phyloP scores from a whole-genome alignment of 2,888 invertebrate species.

The Creontiades dilutus region DNA sequence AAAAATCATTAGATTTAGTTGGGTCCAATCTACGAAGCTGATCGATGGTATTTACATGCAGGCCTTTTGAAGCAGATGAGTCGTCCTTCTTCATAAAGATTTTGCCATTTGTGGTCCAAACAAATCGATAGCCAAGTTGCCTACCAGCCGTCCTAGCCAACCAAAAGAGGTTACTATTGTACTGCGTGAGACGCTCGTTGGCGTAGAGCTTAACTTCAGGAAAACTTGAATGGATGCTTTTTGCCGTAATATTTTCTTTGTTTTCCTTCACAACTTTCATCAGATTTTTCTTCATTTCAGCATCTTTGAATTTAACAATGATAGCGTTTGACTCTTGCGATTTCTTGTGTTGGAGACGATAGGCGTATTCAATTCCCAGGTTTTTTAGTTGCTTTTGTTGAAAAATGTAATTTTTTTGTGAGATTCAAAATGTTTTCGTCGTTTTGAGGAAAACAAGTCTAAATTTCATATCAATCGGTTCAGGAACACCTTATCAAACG shows the following conservation, averaged over 20 bases:
- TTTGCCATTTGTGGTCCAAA: background rate
- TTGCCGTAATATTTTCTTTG: background rate
- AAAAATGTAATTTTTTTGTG: too few species aligned
- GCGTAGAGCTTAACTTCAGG: background rate
- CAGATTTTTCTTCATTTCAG: background rate
- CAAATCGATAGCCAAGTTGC: background rate
- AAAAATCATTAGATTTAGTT: background rate
- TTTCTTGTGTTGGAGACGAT: too few species aligned
- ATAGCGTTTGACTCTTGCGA: too few species aligned
- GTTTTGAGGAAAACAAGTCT: too few species aligned
- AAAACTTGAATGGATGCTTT: background rate
- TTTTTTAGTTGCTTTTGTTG: too few species aligned
- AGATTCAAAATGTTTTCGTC: too few species aligned
- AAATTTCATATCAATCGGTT: too few species aligned
- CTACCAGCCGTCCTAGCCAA: background rate
- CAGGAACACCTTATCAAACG: too few species aligned
- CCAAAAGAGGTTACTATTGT: background rate
- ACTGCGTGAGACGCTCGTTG: background rate
- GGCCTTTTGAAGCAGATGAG: background rate
- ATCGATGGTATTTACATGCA: background rate
- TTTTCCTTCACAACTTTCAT: background rate
- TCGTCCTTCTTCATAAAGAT: slow-evolving; percentile 27
- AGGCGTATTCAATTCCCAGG: too few species aligned
- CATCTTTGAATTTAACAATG: background rate
- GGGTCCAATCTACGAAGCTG: background rate